phyloP scores from a whole-genome alignment of 2,113 vertebrate species.

The Rhinoptilus africanus region DNA sequence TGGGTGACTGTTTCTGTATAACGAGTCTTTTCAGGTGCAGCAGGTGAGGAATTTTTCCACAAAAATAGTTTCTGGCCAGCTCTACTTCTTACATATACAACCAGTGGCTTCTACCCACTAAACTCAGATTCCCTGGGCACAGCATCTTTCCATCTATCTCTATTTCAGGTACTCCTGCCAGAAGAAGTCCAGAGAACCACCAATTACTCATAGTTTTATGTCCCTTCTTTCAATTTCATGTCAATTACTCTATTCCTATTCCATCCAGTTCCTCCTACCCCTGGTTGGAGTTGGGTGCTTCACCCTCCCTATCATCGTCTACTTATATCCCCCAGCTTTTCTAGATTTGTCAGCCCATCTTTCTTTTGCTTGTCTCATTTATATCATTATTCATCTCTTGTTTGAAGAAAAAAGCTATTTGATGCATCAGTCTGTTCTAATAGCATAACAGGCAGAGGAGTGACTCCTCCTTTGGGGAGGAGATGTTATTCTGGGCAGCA shows the following conservation, averaged over 20 bases:
- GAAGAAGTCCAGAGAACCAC: background rate
- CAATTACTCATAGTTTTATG: background rate
- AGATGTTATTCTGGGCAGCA: background rate
- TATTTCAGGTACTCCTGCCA: background rate
- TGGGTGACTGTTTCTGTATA: background rate
- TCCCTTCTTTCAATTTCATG: background rate
- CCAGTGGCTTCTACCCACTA: background rate
- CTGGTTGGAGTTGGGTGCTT: background rate
- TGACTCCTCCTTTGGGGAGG: background rate
- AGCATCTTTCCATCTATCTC: background rate
- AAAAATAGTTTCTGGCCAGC: background rate
- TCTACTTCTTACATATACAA: background rate
- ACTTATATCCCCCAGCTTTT: background rate
- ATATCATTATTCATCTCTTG: background rate
- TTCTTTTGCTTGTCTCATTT: background rate
- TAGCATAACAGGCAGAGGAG: background rate
- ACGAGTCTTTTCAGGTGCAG: background rate
- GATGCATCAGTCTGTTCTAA: background rate
- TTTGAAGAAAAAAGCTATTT: background rate
- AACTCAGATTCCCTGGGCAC: background rate
- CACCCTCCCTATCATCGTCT: background rate
- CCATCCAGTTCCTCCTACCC: background rate
- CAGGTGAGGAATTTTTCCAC: background rate
- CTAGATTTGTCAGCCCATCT: background rate
- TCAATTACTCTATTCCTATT: background rate